Conservation (phyloP, 53 echinoderm and acorn worm species). For the Actinopyga echinites region DNA sequence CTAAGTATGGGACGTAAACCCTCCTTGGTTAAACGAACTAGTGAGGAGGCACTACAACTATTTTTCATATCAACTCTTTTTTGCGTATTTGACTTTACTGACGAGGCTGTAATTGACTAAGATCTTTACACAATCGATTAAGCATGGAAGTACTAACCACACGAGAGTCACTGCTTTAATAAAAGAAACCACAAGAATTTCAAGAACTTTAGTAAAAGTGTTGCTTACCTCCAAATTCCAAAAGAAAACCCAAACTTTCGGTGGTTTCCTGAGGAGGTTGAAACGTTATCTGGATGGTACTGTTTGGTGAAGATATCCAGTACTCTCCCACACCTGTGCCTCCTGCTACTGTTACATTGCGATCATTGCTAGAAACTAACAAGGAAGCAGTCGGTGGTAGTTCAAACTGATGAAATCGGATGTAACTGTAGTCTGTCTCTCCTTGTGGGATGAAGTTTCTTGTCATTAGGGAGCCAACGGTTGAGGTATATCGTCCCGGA, state of each 20-base stretch:
- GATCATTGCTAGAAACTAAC: background rate
- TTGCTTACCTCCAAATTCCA: conserved; percentile 19
- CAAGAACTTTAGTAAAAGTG: background rate
- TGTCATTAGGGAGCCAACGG: background rate
- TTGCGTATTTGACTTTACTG: no score
- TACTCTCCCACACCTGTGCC: background rate
- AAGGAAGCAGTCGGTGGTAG: background rate
- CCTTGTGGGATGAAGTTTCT: background rate
- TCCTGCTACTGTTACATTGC: background rate
- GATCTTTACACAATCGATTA: no score
- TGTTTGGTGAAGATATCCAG: background rate
- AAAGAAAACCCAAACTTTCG: background rate
- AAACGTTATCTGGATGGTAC: background rate
- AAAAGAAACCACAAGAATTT: no score
- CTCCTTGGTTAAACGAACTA: no score
- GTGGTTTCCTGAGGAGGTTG: background rate
- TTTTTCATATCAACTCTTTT: no score
- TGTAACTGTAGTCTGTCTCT: background rate
- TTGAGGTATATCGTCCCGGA: background rate
- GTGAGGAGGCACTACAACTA: no score
- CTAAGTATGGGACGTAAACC: no score
- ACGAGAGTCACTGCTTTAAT: no score
- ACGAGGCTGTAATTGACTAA: no score
- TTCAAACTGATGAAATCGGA: conserved; percentile 10
- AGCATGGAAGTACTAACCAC: no score